Evolutionary conservation across 2,797 vertebrate species (phyloP).

Genomic region (Rhodeus uyekii): DNA sequence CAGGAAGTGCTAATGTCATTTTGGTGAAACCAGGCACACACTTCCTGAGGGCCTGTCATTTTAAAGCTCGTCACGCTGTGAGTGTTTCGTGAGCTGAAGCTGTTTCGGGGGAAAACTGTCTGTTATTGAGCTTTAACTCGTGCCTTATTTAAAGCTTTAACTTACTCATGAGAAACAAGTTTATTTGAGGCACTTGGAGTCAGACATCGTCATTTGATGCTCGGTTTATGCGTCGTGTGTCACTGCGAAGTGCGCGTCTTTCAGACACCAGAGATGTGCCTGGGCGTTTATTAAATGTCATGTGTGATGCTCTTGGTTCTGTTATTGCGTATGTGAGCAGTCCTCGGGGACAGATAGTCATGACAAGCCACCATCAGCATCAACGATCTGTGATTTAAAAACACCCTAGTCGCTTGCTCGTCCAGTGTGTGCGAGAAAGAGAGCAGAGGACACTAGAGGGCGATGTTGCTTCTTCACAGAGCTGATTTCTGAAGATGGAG

Average conservation of each 20-base stretch:
- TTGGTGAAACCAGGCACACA: background rate
- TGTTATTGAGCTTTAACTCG: too few relatives aligned
- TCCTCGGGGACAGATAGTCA: background rate
- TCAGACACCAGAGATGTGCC: background rate
- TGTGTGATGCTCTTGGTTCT: background rate
- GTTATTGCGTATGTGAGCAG: background rate
- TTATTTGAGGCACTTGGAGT: too few relatives aligned
- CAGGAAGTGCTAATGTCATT: constrained; percentile 9
- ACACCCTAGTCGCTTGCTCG: background rate
- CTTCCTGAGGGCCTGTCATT: background rate
- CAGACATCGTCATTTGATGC: background rate
- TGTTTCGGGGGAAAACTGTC: background rate
- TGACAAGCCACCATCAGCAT: background rate
- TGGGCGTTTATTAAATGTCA: background rate
- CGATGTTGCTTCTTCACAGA: background rate
- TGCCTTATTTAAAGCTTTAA: too few relatives aligned
- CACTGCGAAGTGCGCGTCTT: background rate
- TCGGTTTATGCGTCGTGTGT: background rate
- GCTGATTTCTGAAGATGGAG: background rate
- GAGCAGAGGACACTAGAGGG: constrained; percentile 1
- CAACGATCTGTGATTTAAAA: background rate
- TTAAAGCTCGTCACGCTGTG: background rate
- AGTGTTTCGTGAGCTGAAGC: background rate
- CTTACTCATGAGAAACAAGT: background rate
- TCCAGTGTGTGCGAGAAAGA: background rate